Evolutionary conservation across 30 jellyfish, hydroid and myxozoan species (phyloP).

Genomic region (Hydractinia symbiolongicarpus): DNA sequence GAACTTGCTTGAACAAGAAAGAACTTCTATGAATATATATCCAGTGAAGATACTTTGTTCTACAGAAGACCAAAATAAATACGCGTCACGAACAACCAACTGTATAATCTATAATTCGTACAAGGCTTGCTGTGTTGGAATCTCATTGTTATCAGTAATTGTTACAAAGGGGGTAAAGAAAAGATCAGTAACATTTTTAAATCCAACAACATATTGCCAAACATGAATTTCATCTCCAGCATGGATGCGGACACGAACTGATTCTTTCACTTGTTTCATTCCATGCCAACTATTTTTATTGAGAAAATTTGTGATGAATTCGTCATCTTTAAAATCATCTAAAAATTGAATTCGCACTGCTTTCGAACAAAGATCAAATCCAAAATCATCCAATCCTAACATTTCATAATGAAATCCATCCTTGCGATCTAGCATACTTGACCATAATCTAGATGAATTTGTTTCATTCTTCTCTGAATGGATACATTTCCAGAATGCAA

Average conservation of each 20-base stretch:
- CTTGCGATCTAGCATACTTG: neutral
- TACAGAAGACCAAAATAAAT: too few species aligned
- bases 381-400: neutral
- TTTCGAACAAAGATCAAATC: neutral
- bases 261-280: neutral
- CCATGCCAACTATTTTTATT: constrained; percentile 2
- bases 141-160: constrained; percentile 9
- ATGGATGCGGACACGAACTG: neutral
- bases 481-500: neutral
- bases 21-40: too few species aligned
- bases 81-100: too few species aligned
- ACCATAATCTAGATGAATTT: neutral
- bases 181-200: neutral
- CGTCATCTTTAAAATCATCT: neutral
- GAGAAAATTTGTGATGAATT: neutral
- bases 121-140: neutral
- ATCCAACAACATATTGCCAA: constrained; percentile 10
- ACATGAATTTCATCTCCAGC: neutral
- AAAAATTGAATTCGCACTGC: constrained; percentile 1
- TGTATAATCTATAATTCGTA: too few species aligned
- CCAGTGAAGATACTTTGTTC: too few species aligned
- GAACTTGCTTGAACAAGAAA: too few species aligned
- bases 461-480: neutral
- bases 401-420: neutral
- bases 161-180: neutral